These are phyloP conservation scores for Lamprologus lemairii DNA, from an alignment of 2,113 vertebrate species.

Conservation along the genomic window DNA sequence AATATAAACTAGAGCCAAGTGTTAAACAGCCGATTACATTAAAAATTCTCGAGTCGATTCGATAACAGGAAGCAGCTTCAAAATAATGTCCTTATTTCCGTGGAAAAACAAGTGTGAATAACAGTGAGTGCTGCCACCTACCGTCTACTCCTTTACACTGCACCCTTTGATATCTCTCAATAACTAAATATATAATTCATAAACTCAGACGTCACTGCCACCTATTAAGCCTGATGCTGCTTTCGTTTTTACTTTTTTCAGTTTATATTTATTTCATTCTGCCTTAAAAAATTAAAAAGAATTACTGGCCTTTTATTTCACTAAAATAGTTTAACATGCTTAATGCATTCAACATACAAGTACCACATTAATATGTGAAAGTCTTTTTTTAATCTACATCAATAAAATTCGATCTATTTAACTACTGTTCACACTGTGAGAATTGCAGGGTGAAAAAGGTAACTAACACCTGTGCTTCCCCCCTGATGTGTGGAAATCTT, in stretches of 20 bases:
- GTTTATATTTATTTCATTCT: not conserved
- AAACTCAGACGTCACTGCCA: not conserved
- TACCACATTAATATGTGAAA: not conserved
- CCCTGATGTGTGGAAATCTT: not conserved
- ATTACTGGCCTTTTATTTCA: not conserved
- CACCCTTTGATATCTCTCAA: not conserved
- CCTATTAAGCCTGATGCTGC: not conserved
- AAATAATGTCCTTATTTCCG: not conserved
- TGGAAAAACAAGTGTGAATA: not conserved
- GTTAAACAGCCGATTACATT: not conserved
- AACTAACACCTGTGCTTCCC: not conserved
- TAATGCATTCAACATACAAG: not conserved
- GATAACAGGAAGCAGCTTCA: not conserved
- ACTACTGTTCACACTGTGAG: not conserved
- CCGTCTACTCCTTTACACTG: not conserved
- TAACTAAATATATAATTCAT: not conserved
- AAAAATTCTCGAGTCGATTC: not conserved
- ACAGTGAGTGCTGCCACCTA: not conserved
- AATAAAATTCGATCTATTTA: not conserved
- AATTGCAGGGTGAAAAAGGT: not conserved
- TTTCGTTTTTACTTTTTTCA: not conserved
- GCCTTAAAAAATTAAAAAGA: accelerated
- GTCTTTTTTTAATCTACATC: not conserved
- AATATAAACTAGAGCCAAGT: not conserved
- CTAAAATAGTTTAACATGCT: not conserved